Evolutionary conservation across 2,797 vertebrate genomes (phyloP).

Genomic region (Pyrocephalus nanus): DNA sequence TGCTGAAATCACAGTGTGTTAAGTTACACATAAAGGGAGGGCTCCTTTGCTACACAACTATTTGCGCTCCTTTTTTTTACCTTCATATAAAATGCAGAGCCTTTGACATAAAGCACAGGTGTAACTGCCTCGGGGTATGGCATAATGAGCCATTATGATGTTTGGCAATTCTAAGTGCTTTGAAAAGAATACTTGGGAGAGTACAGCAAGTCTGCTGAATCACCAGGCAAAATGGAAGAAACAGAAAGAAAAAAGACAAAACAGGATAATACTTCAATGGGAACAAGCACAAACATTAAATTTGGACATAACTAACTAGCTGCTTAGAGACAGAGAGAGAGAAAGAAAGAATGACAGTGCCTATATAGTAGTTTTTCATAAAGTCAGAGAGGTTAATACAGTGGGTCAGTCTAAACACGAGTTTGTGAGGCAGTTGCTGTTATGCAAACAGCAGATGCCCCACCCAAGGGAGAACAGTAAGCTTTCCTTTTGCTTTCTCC

Average conservation of each 20-base stretch:
- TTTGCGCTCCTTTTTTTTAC: neutral
- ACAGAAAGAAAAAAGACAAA: fast-evolving
- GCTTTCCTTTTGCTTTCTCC: neutral
- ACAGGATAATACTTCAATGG: neutral
- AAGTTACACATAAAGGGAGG: neutral
- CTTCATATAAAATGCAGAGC: neutral
- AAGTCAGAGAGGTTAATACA: neutral
- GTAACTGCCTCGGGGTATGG: neutral
- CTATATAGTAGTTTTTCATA: fast-evolving
- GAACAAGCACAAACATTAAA: neutral
- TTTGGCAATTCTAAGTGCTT: neutral
- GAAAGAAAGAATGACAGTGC: neutral
- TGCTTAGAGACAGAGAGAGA: neutral
- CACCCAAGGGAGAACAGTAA: neutral
- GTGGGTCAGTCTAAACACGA: neutral
- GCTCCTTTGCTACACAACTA: neutral
- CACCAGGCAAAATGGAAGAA: neutral
- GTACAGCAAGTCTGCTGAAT: neutral
- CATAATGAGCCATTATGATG: neutral
- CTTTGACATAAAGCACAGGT: neutral
- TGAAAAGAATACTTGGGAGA: neutral
- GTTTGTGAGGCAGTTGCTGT: neutral
- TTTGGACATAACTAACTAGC: neutral
- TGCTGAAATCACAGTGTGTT: neutral
- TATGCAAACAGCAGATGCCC: neutral